Evolutionary conservation across 2,113 vertebrate species (phyloP), one percentile per base, ranked within the genome.

Genomic region (Scartelaos histophorus): DNA sequence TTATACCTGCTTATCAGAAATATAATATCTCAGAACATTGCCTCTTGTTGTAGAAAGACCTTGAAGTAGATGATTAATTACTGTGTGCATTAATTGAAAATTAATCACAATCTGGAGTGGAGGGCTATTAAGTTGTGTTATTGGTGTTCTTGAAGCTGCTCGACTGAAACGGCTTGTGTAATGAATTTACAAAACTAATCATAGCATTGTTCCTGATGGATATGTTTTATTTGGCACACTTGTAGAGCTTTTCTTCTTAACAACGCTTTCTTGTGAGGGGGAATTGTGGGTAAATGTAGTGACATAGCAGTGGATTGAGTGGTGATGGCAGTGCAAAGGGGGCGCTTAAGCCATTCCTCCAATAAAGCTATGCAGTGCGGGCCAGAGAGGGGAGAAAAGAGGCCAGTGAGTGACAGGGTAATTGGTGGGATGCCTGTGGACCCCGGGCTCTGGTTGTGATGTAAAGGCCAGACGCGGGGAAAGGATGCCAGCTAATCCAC

Each of bases 331-430:
- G 57, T 19, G 72, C 34, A 38, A 64, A 64, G 38, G 45, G 75
- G 38, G 66, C 19, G 73, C 70, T 91, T 89, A 88, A 86, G 79
- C 80, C 76, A 75, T 90, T 84, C 84, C 82, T 76, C 84, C 78
- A 78, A 73, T 78, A 88, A 89, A 90, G 88, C 82, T 85, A 84
- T 82, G 71, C 80, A 91, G 86, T 90, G 87, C 81, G 19, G 74
- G 15, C 49, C 74, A 67, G 76, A 13, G 56, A 65, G 38, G 70
- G 66, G 67, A 70, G 58, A 69, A 85, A 84, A 78, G 71, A 85
- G 74, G 66, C 70, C 82, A 87, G 67, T 92, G 91, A 93, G 84
- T 93, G 92, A 94, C 91, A 91, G 87, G 89, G 87, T 92, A 93
- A 93, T 93, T 92, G 90, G 83, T 12, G 69, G 82, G 89, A 91